phyloP scores from a whole-genome alignment of 2,113 vertebrate genomes.

The Paedocypris sp. region DNA sequence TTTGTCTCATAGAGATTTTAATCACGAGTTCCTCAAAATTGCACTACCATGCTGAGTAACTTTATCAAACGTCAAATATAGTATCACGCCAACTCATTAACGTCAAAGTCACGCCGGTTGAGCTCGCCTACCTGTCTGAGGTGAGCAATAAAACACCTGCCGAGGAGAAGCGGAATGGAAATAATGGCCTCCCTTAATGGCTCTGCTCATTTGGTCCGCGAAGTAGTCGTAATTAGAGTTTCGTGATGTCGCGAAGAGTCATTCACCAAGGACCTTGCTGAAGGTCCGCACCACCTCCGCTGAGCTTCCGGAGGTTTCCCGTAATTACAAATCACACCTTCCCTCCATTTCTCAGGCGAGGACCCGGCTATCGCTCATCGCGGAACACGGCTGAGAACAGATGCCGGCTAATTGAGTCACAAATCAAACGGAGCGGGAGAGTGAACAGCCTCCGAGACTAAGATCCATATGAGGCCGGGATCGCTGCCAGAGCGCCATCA shows the following conservation, averaged over 20 bases:
- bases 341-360: neutral
- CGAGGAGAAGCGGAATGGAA: conserved; percentile 8
- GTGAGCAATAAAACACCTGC: conserved; percentile 14
- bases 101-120: conserved; percentile 10
- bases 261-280: neutral
- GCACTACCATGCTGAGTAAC: no score
- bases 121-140: neutral
- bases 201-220: conserved; percentile 5
- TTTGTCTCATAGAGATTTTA: no score
- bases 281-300: neutral
- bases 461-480: conserved; percentile 21
- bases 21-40: no score
- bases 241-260: neutral
- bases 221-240: conserved; percentile 18
- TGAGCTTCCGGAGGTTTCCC: conserved; percentile 14
- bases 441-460: conserved; percentile 1
- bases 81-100: conserved; percentile 1
- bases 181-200: conserved; percentile 8
- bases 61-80: no score
- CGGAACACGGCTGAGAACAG: conserved; percentile 20
- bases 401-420: conserved; percentile 27
- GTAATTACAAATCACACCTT: conserved; percentile 22
- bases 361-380: conserved; percentile 10
- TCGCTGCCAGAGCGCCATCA: conserved; percentile 7
- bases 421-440: conserved; percentile 18